These are phyloP conservation scores for Camponotus floridanus DNA, from an alignment of 1,140 invertebrate species.

Conservation along the genomic window DNA sequence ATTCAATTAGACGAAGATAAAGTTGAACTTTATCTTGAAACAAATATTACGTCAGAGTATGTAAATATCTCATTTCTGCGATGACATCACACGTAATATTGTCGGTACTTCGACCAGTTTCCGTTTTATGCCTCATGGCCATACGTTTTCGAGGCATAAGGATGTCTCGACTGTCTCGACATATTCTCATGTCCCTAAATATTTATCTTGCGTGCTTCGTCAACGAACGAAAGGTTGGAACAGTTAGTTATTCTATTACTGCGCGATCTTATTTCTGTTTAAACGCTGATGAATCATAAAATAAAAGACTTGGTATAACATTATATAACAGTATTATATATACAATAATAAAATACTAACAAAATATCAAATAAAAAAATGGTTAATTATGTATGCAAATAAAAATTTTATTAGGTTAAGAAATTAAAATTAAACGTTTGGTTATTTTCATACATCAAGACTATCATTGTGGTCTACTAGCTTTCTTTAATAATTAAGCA, in stretches of 20 bases:
- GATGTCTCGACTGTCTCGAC: background rate
- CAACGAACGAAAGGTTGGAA: slow-evolving; percentile 1
- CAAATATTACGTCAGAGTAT: slow-evolving; percentile 25
- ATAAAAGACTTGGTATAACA: background rate
- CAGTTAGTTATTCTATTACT: background rate
- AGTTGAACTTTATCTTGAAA: slow-evolving; percentile 17
- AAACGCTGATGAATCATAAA: background rate
- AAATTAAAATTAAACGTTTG: background rate
- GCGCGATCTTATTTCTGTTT: background rate
- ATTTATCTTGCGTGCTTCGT: slow-evolving; percentile 25
- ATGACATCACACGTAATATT: slow-evolving; percentile 39
- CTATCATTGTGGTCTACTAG: background rate
- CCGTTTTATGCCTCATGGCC: slow-evolving; percentile 1
- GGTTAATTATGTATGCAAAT: background rate
- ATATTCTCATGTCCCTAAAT: slow-evolving; percentile 38
- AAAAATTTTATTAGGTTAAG: background rate
- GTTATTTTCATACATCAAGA: background rate
- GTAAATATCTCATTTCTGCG: slow-evolving; percentile 18
- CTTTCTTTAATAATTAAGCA: background rate
- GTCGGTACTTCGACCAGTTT: slow-evolving; percentile 18
- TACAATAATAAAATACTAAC: background rate
- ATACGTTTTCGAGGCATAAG: slow-evolving; percentile 6
- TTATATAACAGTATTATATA: background rate
- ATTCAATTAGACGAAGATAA: slow-evolving; percentile 11
- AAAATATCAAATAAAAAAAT: background rate